phyloP scores from a whole-genome alignment of 1,140 invertebrate species.

The Drosophila bocki region DNA sequence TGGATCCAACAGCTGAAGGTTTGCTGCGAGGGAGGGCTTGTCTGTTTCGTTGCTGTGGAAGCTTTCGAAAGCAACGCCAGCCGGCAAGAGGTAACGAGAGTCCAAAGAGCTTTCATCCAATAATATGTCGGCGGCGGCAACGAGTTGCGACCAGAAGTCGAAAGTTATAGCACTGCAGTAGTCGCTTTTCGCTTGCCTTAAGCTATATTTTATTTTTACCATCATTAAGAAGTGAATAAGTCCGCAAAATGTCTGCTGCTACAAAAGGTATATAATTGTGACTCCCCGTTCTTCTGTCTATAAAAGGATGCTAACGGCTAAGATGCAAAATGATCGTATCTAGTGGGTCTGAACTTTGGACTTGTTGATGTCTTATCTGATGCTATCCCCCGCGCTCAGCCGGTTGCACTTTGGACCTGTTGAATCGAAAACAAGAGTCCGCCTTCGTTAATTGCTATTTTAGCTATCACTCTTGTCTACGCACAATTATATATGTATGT shows the following conservation, averaged over 20 bases:
- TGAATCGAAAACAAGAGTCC: constrained; percentile 56
- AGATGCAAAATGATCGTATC: neutral
- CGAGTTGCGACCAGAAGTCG: constrained; percentile 30
- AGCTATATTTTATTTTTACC: constrained; percentile 13
- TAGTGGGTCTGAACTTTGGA: constrained; percentile 64
- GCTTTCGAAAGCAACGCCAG: constrained; percentile 5
- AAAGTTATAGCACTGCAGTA: constrained; percentile 16
- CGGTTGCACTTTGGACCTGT: constrained; percentile 76
- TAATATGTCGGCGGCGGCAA: constrained; percentile 25
- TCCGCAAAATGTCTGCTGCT: constrained; percentile 64
- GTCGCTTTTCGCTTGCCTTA: constrained; percentile 15
- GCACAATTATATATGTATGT: constrained; percentile 20
- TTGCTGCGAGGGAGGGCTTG: constrained; percentile 3
- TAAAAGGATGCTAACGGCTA: neutral
- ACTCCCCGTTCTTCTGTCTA: too few species aligned
- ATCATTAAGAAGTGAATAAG: constrained; percentile 22
- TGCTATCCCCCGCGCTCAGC: constrained; percentile 21
- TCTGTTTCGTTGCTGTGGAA: constrained; percentile 19
- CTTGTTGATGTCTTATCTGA: constrained; percentile 67
- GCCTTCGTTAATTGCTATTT: constrained; percentile 38
- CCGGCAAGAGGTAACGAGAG: constrained; percentile 2
- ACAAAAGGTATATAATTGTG: constrained; percentile 61
- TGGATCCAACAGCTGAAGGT: constrained; percentile 50
- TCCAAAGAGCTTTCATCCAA: constrained; percentile 46
- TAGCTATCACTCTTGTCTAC: constrained; percentile 36